Evolutionary conservation across 2,888 invertebrate genomes (phyloP), one percentile per base, ranked within the genome.

Genomic region (Microctonus brassicae): DNA sequence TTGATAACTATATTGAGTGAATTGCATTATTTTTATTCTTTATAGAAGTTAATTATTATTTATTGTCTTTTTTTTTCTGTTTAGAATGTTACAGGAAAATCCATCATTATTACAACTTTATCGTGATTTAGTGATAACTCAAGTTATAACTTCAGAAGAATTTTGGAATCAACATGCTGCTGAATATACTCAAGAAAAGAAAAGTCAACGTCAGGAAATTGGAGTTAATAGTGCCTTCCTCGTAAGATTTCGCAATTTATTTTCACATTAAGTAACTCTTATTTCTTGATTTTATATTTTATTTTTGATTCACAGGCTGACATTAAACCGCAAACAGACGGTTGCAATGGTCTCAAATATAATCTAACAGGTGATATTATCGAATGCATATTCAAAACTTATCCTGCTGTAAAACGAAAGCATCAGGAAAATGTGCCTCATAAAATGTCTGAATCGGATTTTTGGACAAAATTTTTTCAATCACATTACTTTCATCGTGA

Each of bases 391-490:
- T 99, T 99, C 88, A 97, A 97, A 89, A 99, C 99, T 74, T 99
- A 99, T 90, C 99, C 99, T 22, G 97, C 98, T 78, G 99, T 99
- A 0, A 94, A 97, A 84, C 95, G 94, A 90, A 99, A 99, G 91
- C 98, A 99, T 88, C 89, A 94, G 71, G 99, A 99, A 87, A 94
- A 97, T 88, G 99, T 99, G 42, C 99, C 99, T 26, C 92, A 94
- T 76, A 96, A 97, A 89, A 91, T 99, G 92, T 93, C 95, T 0
- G 99, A 99, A 89, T 92, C 95, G 0, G 98, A 98, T 84, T 99
- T 99, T 89, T 99, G 99, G 99, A 97, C 97, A 13, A 96, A 97
- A 84, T 99, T 99, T 89, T 99, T 99, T 90, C 99, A 99, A 87
- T 99, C 98, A 17, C 99, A 99, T 90, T 99, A 99, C 89, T 96